Percentiles rank a stretch among this genome's conserved stretches.
Conservation (phyloP, 2,888 invertebrate genomes). For the Drosophila parthenogenetica region DNA sequence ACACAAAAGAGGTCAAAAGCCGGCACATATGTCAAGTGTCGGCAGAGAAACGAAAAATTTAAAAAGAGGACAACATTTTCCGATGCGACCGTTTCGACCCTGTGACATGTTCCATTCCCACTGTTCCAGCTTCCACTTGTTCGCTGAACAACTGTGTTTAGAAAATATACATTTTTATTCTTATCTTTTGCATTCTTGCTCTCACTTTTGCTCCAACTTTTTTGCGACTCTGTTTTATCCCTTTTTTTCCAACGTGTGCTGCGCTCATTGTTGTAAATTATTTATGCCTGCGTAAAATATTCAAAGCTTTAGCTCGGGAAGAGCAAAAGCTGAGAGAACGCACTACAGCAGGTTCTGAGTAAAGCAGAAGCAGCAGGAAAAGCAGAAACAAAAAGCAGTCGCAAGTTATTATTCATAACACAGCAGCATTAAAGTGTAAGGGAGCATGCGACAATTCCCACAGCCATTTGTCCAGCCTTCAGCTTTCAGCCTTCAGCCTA, state of each 20-base stretch:
- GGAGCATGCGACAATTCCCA: slow-evolving; percentile 81
- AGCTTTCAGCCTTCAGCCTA: slow-evolving; percentile 32
- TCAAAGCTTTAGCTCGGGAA: slow-evolving; percentile 70
- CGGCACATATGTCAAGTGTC: slow-evolving; percentile 81
- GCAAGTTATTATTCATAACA: slow-evolving; percentile 84
- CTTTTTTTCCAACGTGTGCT: slow-evolving; percentile 72
- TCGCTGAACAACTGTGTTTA: slow-evolving; percentile 31
- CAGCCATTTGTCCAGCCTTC: slow-evolving; percentile 68
- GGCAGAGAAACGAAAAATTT: slow-evolving; percentile 50
- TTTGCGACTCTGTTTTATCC: slow-evolving; percentile 66
- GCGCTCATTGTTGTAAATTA: slow-evolving; percentile 80
- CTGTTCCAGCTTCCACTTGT: background rate
- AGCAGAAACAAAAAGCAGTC: slow-evolving; percentile 60
- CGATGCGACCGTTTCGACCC: slow-evolving; percentile 44
- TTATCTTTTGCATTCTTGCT: slow-evolving; percentile 66
- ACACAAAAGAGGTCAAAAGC: slow-evolving; percentile 80
- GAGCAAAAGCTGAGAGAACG: slow-evolving; percentile 35
- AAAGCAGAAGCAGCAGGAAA: slow-evolving; percentile 17
- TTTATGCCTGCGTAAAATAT: slow-evolving; percentile 82
- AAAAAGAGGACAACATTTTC: slow-evolving; percentile 44
- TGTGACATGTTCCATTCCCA: slow-evolving; percentile 33
- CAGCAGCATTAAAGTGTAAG: slow-evolving; percentile 79
- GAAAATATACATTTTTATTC: slow-evolving; percentile 75
- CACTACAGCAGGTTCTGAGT: slow-evolving; percentile 44
- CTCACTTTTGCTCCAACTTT: slow-evolving; percentile 67